A percentile compares a stretch with the other conserved stretches of the same genome.
Evolutionary conservation across 2,113 vertebrate genomes (phyloP).

Genomic region (Notechis scutatus): DNA sequence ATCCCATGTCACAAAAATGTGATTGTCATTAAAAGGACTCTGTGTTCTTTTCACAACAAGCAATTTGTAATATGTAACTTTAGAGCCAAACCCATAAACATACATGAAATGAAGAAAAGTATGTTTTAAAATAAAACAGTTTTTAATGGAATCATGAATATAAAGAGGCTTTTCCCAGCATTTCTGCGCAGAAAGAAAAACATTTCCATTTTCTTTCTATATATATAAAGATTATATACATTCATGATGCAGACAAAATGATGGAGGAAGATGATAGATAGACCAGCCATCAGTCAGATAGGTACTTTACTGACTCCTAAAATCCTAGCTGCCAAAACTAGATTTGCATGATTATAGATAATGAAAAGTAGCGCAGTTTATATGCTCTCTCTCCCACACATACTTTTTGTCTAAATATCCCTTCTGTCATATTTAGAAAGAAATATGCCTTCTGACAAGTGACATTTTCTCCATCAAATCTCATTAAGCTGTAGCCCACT

Average conservation of each 20-base stretch:
- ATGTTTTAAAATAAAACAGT: neutral
- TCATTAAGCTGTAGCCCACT: neutral
- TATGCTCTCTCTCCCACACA: neutral
- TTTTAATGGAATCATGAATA: neutral
- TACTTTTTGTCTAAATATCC: neutral
- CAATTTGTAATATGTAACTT: neutral
- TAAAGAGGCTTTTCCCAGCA: neutral
- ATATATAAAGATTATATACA: neutral
- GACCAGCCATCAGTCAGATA: neutral
- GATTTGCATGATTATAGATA: slow-evolving; percentile 23
- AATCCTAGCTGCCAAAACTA: neutral
- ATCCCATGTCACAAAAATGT: neutral
- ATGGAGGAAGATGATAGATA: neutral
- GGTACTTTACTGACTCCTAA: neutral
- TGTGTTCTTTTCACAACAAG: neutral
- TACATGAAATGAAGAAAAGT: slow-evolving; percentile 18
- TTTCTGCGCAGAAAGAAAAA: neutral
- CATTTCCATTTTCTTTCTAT: too few species aligned
- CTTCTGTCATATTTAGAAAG: neutral
- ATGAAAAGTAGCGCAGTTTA: slow-evolving; percentile 11
- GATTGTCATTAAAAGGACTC: neutral
- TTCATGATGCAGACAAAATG: slow-evolving; percentile 1
- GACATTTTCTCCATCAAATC: slow-evolving; percentile 16
- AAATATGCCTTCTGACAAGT: neutral
- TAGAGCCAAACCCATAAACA: neutral